Conservation (phyloP, 2,797 vertebrate species). For the Zenarchopterus dispar region DNA sequence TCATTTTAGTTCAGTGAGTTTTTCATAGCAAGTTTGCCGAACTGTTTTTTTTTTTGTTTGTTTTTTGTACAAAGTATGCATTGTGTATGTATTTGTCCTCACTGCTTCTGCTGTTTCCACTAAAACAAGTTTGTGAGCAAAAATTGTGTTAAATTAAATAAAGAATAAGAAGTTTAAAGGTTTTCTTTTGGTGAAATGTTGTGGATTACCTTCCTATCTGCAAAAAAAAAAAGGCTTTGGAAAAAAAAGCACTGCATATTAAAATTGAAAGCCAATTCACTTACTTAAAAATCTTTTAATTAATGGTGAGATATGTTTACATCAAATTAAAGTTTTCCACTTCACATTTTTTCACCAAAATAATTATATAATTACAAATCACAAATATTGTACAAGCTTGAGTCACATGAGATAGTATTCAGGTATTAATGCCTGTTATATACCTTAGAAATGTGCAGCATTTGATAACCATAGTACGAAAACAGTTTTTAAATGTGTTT, state of each 20-base stretch:
- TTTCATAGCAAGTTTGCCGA: background rate
- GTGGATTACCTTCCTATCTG: no score
- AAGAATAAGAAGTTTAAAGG: background rate
- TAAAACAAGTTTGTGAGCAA: slow-evolving; percentile 3
- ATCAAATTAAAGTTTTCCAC: slow-evolving; percentile 8
- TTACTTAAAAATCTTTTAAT: slow-evolving; percentile 28
- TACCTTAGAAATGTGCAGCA: slow-evolving; percentile 15
- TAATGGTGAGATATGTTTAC: slow-evolving; percentile 11
- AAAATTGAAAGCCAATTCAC: slow-evolving; percentile 18
- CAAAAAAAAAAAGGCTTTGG: background rate
- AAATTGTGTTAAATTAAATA: slow-evolving; percentile 42
- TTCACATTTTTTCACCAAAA: slow-evolving; percentile 14
- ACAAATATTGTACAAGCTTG: slow-evolving; percentile 15
- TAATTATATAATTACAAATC: slow-evolving; percentile 19
- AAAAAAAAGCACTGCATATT: background rate
- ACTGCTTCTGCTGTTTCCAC: slow-evolving; percentile 7
- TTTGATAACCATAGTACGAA: background rate
- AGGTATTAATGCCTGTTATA: background rate
- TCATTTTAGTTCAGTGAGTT: slow-evolving; percentile 1
- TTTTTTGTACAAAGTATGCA: slow-evolving; percentile 25
- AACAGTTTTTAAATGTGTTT: slow-evolving; percentile 3
- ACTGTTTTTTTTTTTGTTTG: slow-evolving; percentile 7
- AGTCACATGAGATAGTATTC: slow-evolving; percentile 9
- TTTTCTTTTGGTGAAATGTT: background rate
- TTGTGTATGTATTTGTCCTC: slow-evolving; percentile 2